Evolutionary conservation across 2,888 invertebrate genomes (phyloP), one percentile per base, ranked within the genome.

Genomic region (Entomobrya multifasciata): DNA sequence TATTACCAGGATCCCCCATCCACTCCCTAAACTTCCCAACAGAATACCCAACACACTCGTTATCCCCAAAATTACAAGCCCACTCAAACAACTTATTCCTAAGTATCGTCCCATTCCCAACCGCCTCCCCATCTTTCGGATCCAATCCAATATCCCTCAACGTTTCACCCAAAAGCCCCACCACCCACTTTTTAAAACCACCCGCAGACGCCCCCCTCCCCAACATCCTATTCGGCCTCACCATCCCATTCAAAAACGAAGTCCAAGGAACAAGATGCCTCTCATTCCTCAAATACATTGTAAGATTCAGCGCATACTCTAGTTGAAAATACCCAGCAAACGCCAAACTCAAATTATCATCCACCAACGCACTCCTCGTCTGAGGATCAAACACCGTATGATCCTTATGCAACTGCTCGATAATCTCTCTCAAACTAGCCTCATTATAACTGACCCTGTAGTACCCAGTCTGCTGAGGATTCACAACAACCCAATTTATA

Each of bases 161-260:
- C 11, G 90, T 77, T 0, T 79, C n/a, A n/a, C n/a, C n/a, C n/a
- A n/a, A 25, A 65, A 74, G 13, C 8, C 4, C 15, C 20, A 60
- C 2, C 15, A 27, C 15, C 1, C 30, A 3, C 10, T 36, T 36
- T 65, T 87, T 89, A 77, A 87, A 90, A 11, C 67, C 25, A 17
- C 74, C 36, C n/a, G 82, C 88, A 1, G 72, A 67, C 1, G 87
- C 79, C 47, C 88, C 76, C 27, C 89, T 86, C 15, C 52, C 41
- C n/a, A 90, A 86, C 30, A 90, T 62, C 77, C 89, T 67, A 72
- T 90, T 88, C 0, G 89, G 84, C 41, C 41, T 65, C 0, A 87
- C 90, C 90, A 90, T 89, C 36, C 89, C 89, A 0, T 84, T 90
- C 10, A 89, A 49, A 60, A 90, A 90, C n/a, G 87, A 76, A 0